Conservation (phyloP, 2,888 invertebrate genomes). For the Nymphalis polychloros region DNA sequence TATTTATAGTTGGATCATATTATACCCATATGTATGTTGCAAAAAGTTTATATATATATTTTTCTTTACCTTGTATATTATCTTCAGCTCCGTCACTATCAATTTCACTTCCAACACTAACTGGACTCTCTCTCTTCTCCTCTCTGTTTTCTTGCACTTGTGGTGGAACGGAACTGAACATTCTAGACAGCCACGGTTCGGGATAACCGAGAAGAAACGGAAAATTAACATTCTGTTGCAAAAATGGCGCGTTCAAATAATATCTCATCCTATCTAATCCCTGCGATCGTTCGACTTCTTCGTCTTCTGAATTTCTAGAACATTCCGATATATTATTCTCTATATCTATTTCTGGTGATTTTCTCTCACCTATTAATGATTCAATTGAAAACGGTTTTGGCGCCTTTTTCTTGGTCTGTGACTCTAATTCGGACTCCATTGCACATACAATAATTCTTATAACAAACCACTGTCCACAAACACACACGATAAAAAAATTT, state of each 20-base stretch:
- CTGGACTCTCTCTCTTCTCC: constrained; percentile 73
- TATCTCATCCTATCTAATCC: constrained; percentile 69
- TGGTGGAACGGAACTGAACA: constrained; percentile 55
- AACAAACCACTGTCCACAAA: constrained; percentile 31
- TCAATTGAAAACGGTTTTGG: constrained; percentile 85
- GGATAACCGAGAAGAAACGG: constrained; percentile 74
- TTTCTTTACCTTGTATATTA: constrained; percentile 62
- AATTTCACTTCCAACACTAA: constrained; percentile 73
- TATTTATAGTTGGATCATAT: no score
- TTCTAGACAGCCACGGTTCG: constrained; percentile 73
- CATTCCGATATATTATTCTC: constrained; percentile 69
- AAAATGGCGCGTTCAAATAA: constrained; percentile 72
- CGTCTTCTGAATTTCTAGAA: constrained; percentile 72
- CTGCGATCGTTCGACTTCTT: constrained; percentile 61
- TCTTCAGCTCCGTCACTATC: constrained; percentile 75
- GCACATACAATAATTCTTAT: constrained; percentile 32
- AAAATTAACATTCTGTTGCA: constrained; percentile 72
- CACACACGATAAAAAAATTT: constrained; percentile 33
- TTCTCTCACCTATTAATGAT: constrained; percentile 79
- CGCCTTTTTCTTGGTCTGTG: constrained; percentile 66
- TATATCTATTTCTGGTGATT: constrained; percentile 76
- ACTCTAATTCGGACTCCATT: constrained; percentile 69
- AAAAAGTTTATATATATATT: neutral
- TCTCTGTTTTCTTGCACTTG: constrained; percentile 56
- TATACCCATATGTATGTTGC: no score